Evolutionary conservation across 2,888 invertebrate genomes (phyloP), one percentile per base, ranked within the genome.

Genomic region (Protophormia terraenovae): DNA sequence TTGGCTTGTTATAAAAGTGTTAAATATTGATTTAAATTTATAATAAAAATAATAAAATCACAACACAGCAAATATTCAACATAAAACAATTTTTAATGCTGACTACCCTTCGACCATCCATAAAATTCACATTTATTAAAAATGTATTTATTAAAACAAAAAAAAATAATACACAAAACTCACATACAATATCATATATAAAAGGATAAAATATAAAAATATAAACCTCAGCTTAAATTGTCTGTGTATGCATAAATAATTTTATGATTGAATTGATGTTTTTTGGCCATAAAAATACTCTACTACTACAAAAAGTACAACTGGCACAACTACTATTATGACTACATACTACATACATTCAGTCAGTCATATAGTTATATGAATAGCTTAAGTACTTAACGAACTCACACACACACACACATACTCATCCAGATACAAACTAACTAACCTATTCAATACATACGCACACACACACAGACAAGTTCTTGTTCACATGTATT

Each of bases 191-290:
- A 41, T 7, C 22, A 35, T 47, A 27, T 47, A 35, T 71, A 24
- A 79, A 79, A 62, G 50, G 50, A 50, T 60, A 27, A 71, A 55
- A 73, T 64, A 47, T 19, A 67, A 67, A 38, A 67, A 47, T 58
- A 72, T 81, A 73, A 81, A 77, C 77, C 73, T 80, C 77, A 73
- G 81, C 77, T 81, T 85, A 85, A 81, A 85, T 73, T 77, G 72
- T 64, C 64, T 76, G 76, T 78, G 64, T 73, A 41, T 79, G 78
- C 78, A 82, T 82, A 82, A 79, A 82, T 79, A 85, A 85, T 82
- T 85, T 85, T 82, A 82, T 82, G 85, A 82, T 85, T 85, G 82
- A 85, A 82, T 82, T 82, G 85, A 78, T 84, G 75, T 76, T 81
- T 41, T 78, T 62, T 73, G 81, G 35, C 19, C 85, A 82, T 85